Evolutionary conservation across 1,140 invertebrate species (phyloP).

Genomic region (Drosophila kurseongensis): DNA sequence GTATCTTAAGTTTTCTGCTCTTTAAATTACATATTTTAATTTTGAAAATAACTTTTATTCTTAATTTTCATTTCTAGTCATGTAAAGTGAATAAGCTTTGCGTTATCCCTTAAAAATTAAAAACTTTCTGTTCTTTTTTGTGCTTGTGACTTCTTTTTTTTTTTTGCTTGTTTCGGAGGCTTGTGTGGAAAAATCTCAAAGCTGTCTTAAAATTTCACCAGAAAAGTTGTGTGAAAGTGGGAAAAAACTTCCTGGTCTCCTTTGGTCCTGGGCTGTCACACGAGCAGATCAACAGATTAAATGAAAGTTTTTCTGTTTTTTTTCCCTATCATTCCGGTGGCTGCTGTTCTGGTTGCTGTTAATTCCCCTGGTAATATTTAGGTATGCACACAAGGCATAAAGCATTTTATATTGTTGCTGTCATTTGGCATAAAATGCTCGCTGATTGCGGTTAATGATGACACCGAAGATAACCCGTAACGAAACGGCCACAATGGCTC

Average conservation of each 20-base stretch:
- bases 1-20: too few species aligned
- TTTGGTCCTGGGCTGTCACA: slow-evolving; percentile 46
- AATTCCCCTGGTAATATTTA: slow-evolving; percentile 58
- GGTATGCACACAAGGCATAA: slow-evolving; percentile 56
- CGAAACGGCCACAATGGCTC: slow-evolving; percentile 23
- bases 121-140: slow-evolving; percentile 28
- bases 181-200: slow-evolving; percentile 72
- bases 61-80: too few species aligned
- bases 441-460: slow-evolving; percentile 80
- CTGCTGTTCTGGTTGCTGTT: slow-evolving; percentile 33
- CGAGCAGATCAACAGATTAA: slow-evolving; percentile 79
- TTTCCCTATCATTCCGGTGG: slow-evolving; percentile 20
- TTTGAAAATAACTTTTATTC: too few species aligned
- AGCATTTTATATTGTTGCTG: slow-evolving; percentile 67
- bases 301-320: slow-evolving; percentile 59
- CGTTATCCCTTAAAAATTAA: slow-evolving; percentile 7
- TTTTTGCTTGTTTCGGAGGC: slow-evolving; percentile 25
- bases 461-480: slow-evolving; percentile 62
- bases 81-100: slow-evolving; percentile 20
- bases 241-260: slow-evolving; percentile 43
- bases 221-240: slow-evolving; percentile 51
- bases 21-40: too few species aligned
- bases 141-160: slow-evolving; percentile 31
- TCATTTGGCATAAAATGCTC: slow-evolving; percentile 65
- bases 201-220: slow-evolving; percentile 71